Evolutionary conservation across 1,140 invertebrate genomes (phyloP).

Genomic region (Halotydeus destructor): DNA sequence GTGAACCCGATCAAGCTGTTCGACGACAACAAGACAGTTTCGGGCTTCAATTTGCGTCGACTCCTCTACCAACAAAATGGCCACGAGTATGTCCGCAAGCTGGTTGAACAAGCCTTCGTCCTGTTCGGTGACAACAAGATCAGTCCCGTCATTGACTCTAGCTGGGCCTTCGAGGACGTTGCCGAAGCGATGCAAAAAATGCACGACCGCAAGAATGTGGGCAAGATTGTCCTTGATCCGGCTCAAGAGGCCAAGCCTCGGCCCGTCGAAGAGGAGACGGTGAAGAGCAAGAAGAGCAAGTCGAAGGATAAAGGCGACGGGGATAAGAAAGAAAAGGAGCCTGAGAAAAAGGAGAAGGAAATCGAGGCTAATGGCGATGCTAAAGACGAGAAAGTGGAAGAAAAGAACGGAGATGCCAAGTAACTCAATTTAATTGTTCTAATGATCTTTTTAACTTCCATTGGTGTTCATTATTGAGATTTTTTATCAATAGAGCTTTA

Average conservation of each 20-base stretch:
- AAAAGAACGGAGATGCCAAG: neutral
- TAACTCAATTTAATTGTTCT: neutral
- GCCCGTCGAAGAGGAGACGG: conserved; percentile 14
- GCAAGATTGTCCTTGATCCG: conserved; percentile 62
- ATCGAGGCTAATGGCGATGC: conserved; percentile 12
- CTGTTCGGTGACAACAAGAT: conserved; percentile 54
- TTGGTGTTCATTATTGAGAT: neutral
- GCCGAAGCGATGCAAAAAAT: conserved; percentile 74
- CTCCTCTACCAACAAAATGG: conserved; percentile 56
- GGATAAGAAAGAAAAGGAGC: conserved; percentile 13
- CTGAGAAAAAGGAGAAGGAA: conserved; percentile 9
- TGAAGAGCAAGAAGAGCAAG: conserved; percentile 7
- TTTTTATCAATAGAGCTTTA: neutral
- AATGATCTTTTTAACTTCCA: neutral
- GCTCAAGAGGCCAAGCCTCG: conserved; percentile 32
- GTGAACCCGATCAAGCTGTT: conserved; percentile 64
- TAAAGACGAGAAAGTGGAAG: conserved; percentile 5
- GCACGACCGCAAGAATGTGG: conserved; percentile 73
- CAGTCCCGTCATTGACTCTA: conserved; percentile 57
- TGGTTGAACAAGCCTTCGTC: conserved; percentile 46
- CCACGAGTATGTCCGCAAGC: conserved; percentile 39
- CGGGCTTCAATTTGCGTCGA: conserved; percentile 60
- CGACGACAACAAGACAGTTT: conserved; percentile 64
- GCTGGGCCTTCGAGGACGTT: conserved; percentile 61
- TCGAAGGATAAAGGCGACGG: conserved; percentile 14